A percentile compares a stretch with the other conserved stretches of the same genome.
These are phyloP conservation scores for Drosophila diplacantha DNA, from an alignment of 2,888 invertebrate species.

Conservation along the genomic window DNA sequence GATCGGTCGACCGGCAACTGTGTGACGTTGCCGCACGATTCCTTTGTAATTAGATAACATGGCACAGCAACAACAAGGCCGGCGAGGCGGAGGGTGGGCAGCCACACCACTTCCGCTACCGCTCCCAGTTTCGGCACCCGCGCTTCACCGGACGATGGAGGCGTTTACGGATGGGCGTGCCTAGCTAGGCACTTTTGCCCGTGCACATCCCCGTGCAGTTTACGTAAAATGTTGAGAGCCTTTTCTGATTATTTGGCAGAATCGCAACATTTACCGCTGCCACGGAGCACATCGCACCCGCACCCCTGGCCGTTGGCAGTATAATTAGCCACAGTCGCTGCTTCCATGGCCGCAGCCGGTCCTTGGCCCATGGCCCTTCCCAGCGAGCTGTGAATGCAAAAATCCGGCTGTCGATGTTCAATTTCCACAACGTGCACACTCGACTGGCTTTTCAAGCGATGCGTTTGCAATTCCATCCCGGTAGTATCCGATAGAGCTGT, in stretches of 20 bases:
- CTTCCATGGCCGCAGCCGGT: conserved; percentile 3
- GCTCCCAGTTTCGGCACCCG: conserved; percentile 5
- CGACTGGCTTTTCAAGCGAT: conserved; percentile 43
- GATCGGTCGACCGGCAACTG: conserved; percentile 54
- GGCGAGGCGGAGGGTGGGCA: not conserved
- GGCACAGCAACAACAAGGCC: conserved; percentile 66
- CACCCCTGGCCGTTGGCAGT: conserved; percentile 33
- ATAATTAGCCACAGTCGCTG: conserved; percentile 53
- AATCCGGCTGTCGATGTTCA: conserved; percentile 31
- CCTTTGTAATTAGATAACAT: conserved; percentile 73
- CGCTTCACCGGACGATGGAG: conserved; percentile 9
- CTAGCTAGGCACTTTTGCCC: conserved; percentile 24
- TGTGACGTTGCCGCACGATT: conserved; percentile 65
- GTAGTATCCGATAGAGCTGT: conserved; percentile 12
- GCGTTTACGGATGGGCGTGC: conserved; percentile 27
- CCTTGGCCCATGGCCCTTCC: not conserved
- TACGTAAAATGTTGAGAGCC: conserved; percentile 57
- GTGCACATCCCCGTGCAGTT: conserved; percentile 46
- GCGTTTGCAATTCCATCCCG: conserved; percentile 25
- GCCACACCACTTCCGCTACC: conserved; percentile 61
- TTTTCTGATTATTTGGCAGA: conserved; percentile 73
- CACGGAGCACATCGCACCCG: not conserved
- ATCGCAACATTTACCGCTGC: conserved; percentile 55
- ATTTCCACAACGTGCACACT: conserved; percentile 41
- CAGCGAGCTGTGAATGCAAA: conserved; percentile 30